Percentiles rank a stretch among this genome's conserved stretches.
Evolutionary conservation across 2,888 invertebrate genomes (phyloP).

Genomic region (Nezara viridula): DNA sequence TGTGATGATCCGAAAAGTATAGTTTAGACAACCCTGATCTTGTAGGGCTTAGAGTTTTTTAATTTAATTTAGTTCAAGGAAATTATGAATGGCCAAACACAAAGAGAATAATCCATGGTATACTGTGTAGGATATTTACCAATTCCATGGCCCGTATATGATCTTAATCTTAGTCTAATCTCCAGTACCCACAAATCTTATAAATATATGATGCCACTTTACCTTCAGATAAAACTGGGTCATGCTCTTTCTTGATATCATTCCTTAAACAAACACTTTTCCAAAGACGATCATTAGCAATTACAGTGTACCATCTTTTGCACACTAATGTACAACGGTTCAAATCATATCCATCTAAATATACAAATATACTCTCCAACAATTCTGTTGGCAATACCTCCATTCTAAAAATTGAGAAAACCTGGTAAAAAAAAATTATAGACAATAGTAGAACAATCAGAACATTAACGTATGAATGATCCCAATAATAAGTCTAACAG

Average conservation of each 20-base stretch:
- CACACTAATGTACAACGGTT: slow-evolving; percentile 44
- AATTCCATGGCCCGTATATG: too few relatives aligned
- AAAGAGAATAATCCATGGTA: too few relatives aligned
- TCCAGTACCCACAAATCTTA: background rate
- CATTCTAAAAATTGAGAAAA: slow-evolving; percentile 31
- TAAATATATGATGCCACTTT: background rate
- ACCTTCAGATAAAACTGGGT: slow-evolving; percentile 15
- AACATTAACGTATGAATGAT: background rate
- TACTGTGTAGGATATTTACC: too few relatives aligned
- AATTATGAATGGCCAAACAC: too few relatives aligned
- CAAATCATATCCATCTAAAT: slow-evolving; percentile 51
- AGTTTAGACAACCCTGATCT: too few relatives aligned
- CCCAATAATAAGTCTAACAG: too few relatives aligned
- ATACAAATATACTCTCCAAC: slow-evolving; percentile 42
- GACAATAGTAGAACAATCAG: background rate
- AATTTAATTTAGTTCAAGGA: too few relatives aligned
- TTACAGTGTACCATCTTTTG: slow-evolving; percentile 44
- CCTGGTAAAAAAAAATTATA: background rate
- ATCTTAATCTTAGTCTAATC: too few relatives aligned
- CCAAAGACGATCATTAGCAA: slow-evolving; percentile 20
- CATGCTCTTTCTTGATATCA: slow-evolving; percentile 43
- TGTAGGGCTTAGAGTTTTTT: too few relatives aligned
- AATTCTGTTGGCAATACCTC: slow-evolving; percentile 49
- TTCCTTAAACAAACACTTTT: slow-evolving; percentile 50
- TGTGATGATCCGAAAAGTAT: too few relatives aligned